A percentile compares a stretch with the other conserved stretches of the same genome.
Evolutionary conservation across 2,113 vertebrate genomes (phyloP).

Genomic region (Salvator merianae): DNA sequence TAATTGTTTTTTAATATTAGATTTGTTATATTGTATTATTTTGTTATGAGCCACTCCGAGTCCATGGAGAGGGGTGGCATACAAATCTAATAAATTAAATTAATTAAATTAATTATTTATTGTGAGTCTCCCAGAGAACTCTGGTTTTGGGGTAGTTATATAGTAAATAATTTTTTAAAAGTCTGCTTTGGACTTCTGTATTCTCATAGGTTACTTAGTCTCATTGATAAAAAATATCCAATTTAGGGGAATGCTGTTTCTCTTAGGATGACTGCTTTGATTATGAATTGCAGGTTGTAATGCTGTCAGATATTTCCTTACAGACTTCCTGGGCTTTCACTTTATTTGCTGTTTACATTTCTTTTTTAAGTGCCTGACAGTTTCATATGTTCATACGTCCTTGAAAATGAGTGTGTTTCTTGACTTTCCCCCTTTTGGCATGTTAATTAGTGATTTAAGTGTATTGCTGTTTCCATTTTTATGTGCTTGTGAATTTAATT

Average conservation of each 20-base stretch:
- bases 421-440: not conserved
- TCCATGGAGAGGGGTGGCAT: no score
- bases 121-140: not conserved
- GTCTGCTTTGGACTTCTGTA: not conserved
- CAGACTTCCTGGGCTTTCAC: not conserved
- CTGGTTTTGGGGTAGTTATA: no score
- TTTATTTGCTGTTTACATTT: not conserved
- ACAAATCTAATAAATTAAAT: no score
- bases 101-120: no score
- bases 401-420: not conserved
- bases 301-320: not conserved
- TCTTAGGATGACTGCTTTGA: not conserved
- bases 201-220: not conserved
- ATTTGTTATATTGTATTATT: no score
- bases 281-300: slow-evolving; percentile 18
- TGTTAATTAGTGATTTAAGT: not conserved
- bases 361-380: not conserved
- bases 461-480: not conserved
- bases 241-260: not conserved
- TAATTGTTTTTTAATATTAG: no score
- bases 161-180: no score
- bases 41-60: no score
- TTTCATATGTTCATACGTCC: not conserved
- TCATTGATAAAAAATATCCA: not conserved
- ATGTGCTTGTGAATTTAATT: fast-evolving